Conservation (phyloP, 2,113 vertebrate genomes). For the Anarhynchus alexandrinus region DNA sequence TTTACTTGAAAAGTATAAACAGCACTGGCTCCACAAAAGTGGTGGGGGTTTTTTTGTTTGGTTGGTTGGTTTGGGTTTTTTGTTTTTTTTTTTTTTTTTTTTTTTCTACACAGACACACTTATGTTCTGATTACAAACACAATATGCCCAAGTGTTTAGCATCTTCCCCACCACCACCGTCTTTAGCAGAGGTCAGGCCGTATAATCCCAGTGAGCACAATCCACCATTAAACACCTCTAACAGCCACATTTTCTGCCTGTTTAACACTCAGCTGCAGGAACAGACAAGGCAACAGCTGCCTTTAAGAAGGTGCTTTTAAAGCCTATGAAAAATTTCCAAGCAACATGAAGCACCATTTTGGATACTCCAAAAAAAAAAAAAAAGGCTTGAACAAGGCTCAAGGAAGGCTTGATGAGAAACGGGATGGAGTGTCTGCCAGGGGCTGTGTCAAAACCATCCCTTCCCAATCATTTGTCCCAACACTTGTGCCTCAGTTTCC, state of each 20-base stretch:
- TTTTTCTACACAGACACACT: background rate
- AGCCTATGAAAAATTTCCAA: background rate
- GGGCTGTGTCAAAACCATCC: background rate
- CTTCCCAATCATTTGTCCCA: background rate
- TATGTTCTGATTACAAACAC: background rate
- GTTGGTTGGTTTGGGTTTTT: too few species aligned
- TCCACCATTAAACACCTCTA: background rate
- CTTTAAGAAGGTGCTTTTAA: background rate
- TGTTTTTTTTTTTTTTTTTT: too few species aligned
- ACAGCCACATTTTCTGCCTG: background rate
- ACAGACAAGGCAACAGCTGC: background rate
- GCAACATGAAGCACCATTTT: background rate
- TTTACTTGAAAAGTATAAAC: background rate
- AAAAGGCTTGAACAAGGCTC: background rate
- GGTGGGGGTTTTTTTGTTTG: too few species aligned
- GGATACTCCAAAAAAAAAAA: background rate
- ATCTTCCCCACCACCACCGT: fast-evolving
- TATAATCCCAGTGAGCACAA: background rate
- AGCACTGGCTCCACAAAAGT: background rate
- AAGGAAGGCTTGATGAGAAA: background rate
- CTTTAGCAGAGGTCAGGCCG: background rate
- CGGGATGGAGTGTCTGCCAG: background rate
- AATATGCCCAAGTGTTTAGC: background rate
- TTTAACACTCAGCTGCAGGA: background rate
- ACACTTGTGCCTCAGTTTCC: background rate